These are phyloP conservation scores for Climacteris rufus DNA, from an alignment of 2,113 vertebrate species.

Conservation along the genomic window DNA sequence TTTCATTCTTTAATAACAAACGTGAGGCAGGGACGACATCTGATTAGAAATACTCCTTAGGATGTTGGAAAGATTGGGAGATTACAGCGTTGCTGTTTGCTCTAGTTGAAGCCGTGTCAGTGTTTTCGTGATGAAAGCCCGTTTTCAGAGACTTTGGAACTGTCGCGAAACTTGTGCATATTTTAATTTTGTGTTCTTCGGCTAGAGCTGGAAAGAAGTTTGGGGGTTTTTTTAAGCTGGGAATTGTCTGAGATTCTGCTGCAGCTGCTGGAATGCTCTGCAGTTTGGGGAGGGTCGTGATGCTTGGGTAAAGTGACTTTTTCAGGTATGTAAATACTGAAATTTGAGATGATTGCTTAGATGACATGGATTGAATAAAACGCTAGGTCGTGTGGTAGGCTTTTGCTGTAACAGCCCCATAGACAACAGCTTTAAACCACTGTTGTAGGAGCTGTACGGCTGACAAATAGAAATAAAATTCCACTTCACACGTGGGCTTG, in stretches of 20 bases:
- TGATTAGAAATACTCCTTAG: slow-evolving; percentile 9
- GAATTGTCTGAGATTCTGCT: not conserved
- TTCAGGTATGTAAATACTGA: slow-evolving; percentile 7
- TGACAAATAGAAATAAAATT: not conserved
- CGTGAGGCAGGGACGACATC: not conserved
- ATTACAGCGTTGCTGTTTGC: not conserved
- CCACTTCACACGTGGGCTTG: not conserved
- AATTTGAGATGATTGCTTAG: not conserved
- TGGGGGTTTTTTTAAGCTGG: not conserved
- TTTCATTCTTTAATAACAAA: slow-evolving; percentile 27
- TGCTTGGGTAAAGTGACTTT: slow-evolving; percentile 1
- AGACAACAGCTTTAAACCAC: not conserved
- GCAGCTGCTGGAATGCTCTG: not conserved
- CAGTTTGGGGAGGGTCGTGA: not conserved
- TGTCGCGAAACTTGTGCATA: not conserved
- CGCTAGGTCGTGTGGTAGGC: not conserved
- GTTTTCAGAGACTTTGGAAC: not conserved
- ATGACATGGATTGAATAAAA: not conserved
- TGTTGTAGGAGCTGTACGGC: not conserved
- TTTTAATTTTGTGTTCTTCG: not conserved
- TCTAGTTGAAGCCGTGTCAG: slow-evolving; percentile 20
- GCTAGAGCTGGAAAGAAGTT: not conserved
- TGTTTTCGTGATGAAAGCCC: slow-evolving; percentile 23
- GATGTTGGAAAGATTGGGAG: slow-evolving; percentile 29
- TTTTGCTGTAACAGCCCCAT: not conserved